Conservation (phyloP, 2,113 vertebrate genomes). For the Silurus glanis region DNA sequence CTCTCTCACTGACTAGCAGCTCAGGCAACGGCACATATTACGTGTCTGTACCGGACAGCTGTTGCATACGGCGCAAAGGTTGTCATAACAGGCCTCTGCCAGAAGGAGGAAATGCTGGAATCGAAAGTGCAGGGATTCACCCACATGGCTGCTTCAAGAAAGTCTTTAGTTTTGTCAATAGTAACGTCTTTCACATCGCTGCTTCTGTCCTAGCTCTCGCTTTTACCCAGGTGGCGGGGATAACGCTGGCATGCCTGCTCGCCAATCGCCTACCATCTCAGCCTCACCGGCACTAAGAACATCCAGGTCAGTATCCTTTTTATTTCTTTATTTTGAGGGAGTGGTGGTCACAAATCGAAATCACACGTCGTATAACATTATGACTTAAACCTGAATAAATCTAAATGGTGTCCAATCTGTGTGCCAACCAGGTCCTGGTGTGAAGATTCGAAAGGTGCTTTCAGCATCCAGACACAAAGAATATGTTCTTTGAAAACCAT, state of each 20-base stretch:
- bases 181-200: constrained; percentile 81
- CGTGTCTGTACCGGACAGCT: constrained; percentile 81
- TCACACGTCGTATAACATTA: background rate
- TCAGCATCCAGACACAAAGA: background rate
- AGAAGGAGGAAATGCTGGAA: constrained; percentile 52
- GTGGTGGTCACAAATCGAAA: no score
- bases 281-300: constrained; percentile 54
- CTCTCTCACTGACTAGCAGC: constrained; percentile 50
- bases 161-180: constrained; percentile 79
- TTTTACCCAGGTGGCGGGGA: constrained; percentile 77
- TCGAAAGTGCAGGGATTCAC: constrained; percentile 65
- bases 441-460: background rate
- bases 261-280: constrained; percentile 72
- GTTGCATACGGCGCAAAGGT: constrained; percentile 75
- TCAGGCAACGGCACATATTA: constrained; percentile 61
- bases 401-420: background rate
- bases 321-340: background rate
- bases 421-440: background rate
- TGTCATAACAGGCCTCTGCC: constrained; percentile 75
- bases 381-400: background rate
- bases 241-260: constrained; percentile 77
- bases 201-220: constrained; percentile 79
- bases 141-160: constrained; percentile 80
- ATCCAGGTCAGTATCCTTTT: background rate
- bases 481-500: background rate